Conservation (phyloP, 2,888 invertebrate species). For the Phragmatobia fuliginosa region DNA sequence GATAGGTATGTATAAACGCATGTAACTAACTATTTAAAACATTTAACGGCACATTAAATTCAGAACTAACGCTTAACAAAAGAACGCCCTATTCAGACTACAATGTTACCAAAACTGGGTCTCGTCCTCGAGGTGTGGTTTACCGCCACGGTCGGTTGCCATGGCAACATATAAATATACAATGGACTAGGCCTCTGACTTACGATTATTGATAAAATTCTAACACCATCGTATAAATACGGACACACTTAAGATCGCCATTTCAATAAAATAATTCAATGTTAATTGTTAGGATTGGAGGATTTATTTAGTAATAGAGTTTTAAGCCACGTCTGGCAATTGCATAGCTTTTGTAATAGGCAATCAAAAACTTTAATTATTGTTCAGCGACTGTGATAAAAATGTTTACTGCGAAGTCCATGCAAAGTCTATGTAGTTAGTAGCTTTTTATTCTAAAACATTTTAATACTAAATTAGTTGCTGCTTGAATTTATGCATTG, state of each 20-base stretch:
- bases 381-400: not conserved
- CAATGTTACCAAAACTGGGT: constrained; percentile 68
- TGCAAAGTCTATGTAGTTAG: too few species aligned
- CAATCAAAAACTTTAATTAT: not conserved
- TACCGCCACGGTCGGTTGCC: constrained; percentile 66
- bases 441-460: not conserved
- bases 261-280: not conserved
- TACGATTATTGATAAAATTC: constrained; percentile 80
- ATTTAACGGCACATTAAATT: constrained; percentile 30
- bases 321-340: not conserved
- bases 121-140: constrained; percentile 74
- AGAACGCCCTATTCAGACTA: constrained; percentile 51
- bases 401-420: not conserved
- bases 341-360: not conserved
- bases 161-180: constrained; percentile 76
- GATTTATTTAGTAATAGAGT: not conserved
- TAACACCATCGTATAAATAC: constrained; percentile 52
- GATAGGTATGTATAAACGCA: not conserved
- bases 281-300: not conserved
- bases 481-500: not conserved
- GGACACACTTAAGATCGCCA: constrained; percentile 19
- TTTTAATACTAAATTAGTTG: not conserved
- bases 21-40: not conserved
- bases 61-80: constrained; percentile 44
- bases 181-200: constrained; percentile 61